Base-by-base conservation (phyloP, 2,797 vertebrate genomes). In the Clarias fuscus region DNA sequence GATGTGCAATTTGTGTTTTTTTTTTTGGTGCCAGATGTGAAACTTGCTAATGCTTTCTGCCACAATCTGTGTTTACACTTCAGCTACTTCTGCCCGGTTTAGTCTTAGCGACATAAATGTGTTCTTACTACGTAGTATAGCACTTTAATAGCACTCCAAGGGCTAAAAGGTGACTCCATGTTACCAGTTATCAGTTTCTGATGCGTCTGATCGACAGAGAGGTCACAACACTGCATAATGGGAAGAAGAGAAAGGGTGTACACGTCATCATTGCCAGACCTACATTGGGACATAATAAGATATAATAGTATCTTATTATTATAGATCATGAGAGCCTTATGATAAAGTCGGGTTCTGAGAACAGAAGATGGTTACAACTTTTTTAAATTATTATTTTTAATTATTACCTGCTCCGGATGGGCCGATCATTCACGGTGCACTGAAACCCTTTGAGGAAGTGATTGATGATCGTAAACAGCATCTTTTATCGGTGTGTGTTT, bases 401-500 rank as follows among this genome's bases (percentile, higher is more conserved):
- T 33, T 61, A 61, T 61, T 22, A 5, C 13, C 59, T 8, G 13
- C 24, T 79, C 40, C n/a, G 18, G 27, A 37, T 33, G 20, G 30
- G 5, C 5, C 20, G 22, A n/a, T n/a, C 33, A n/a, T 13, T 62
- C 18, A 40, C 15, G 59, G 11, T 64, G 77, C 33, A n/a, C 59
- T 0, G 33, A 68, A 27, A 82, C 5, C 80, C n/a, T 82, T 68
- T 56, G 10, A 81, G 17, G 10, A 82, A 67, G 14, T 82, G 80
- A 82, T 40, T 24, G 75, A 87, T 61, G 22, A 33, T 76, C 56
- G 72, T 72, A 40, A 86, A 86, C 82, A n/a, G 86, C 83, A 77
- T 88, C 82, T 86, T 14, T 73, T 37, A 80, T 94, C 92, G 86
- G 92, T 93, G 93, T 91, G 91, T 92, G 90, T 90, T 85, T 92